These are phyloP conservation scores for Ectropis grisescens DNA, from an alignment of 1,140 invertebrate species.

Conservation along the genomic window DNA sequence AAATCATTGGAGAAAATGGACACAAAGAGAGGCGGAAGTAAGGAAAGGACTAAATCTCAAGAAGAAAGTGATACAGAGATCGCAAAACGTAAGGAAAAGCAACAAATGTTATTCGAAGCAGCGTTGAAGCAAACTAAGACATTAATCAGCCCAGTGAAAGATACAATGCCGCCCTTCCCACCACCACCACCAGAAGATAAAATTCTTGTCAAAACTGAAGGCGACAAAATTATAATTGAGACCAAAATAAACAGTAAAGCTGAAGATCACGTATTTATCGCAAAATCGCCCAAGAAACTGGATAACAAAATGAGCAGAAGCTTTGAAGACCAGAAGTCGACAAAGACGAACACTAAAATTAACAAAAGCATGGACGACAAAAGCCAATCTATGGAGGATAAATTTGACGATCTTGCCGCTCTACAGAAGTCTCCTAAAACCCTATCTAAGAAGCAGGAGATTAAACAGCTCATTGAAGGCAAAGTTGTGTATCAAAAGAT, in stretches of 20 bases:
- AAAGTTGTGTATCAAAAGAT: conserved; percentile 71
- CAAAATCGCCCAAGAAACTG: conserved; percentile 77
- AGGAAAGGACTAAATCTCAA: conserved; percentile 76
- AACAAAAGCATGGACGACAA: conserved; percentile 74
- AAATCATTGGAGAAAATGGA: conserved; percentile 76
- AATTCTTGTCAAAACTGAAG: conserved; percentile 73
- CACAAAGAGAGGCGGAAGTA: conserved; percentile 72
- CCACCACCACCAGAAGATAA: conserved; percentile 78
- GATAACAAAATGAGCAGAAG: conserved; percentile 79
- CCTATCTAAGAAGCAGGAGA: conserved; percentile 72
- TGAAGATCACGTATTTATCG: conserved; percentile 77
- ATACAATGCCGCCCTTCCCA: conserved; percentile 76
- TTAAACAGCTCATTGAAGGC: conserved; percentile 74
- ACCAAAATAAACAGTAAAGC: conserved; percentile 74
- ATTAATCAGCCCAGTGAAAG: conserved; percentile 77
- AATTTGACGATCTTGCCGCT: conserved; percentile 68
- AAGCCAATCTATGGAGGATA: conserved; percentile 73
- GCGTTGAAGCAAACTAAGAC: conserved; percentile 79
- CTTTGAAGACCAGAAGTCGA: conserved; percentile 73
- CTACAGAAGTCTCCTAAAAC: conserved; percentile 73
- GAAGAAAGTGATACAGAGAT: conserved; percentile 78
- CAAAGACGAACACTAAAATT: conserved; percentile 66
- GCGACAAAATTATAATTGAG: conserved; percentile 76
- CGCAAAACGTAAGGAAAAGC: conserved; percentile 77
- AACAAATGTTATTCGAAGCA: conserved; percentile 79